Percentiles rank a stretch among this genome's conserved stretches.
phyloP scores from a whole-genome alignment of 2,113 vertebrate genomes.

The Kobus ellipsiprymnus region DNA sequence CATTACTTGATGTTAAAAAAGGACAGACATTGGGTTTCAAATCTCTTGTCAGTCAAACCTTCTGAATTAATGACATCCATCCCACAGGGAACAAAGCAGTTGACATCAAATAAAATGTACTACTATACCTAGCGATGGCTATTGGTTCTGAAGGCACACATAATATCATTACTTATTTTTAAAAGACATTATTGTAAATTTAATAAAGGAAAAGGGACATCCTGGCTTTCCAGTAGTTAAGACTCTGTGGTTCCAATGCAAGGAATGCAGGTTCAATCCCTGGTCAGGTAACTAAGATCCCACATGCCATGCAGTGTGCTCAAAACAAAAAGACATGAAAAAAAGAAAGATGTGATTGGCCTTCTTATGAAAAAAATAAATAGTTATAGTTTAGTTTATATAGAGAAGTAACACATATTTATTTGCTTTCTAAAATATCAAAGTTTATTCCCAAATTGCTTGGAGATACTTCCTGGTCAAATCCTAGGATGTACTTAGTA shows the following conservation, averaged over 20 bases:
- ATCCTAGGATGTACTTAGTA: neutral
- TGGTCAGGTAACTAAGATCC: neutral
- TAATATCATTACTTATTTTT: neutral
- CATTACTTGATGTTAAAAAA: no score
- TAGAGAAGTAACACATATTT: neutral
- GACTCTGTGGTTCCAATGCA: neutral
- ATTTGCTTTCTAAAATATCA: neutral
- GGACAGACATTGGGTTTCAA: neutral
- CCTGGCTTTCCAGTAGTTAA: neutral
- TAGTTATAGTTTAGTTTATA: neutral
- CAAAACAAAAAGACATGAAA: neutral
- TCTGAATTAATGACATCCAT: neutral
- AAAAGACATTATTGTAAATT: slow-evolving; percentile 4
- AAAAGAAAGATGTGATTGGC: neutral
- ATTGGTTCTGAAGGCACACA: neutral
- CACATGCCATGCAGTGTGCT: neutral
- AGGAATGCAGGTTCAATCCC: neutral
- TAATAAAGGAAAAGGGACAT: neutral
- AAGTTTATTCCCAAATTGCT: neutral
- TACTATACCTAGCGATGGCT: neutral
- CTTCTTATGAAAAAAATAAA: neutral
- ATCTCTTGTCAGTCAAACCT: neutral
- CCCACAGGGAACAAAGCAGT: neutral
- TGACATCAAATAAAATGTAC: neutral
- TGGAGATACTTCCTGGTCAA: neutral